Base-by-base conservation (phyloP, 2,888 invertebrate species). In the Griposia aprilina region DNA sequence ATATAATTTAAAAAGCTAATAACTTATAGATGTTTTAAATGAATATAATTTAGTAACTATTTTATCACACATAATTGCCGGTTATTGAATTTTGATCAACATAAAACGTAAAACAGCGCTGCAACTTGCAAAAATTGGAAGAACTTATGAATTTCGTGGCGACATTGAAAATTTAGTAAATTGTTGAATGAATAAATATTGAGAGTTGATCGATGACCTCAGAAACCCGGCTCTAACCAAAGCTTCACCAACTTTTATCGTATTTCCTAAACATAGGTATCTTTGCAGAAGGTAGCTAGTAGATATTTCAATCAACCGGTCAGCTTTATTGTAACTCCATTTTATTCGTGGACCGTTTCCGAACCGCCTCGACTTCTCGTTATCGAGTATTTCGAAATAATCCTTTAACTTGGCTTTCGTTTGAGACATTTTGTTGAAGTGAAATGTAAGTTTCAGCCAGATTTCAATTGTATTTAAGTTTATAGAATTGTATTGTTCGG, bases 371-470 rank as follows among this genome's bases (percentile, higher is more conserved):
- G 57, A 65, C 79, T 70, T 77, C 82, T 85, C 65, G 78, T 85
- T 87, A 85, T 80, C 79, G 80, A 76, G 63, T 79, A 81, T 83
- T 86, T 89, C 78, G 81, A 87, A 85, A 87, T 87, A 85, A 83
- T 85, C 83, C 80, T 81, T 81, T 75, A 78, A 85, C 76, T 85
- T 81, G 73, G 65, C 50, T 82, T 85, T 80, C 83, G 81, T 85
- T 87, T 85, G 76, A 88, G 78, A 83, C 75, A 81, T 83, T 71
- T 71, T 26, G 69, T 70, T 63, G 70, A 82, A 75, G 66, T 81
- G 57, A 85, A 85, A 78, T 82, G 68, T 75, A 87, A 87, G 84
- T 75, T 87, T 65, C 80, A 80, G 74, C 20, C 45, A 63, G 72
- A 65, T 80, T 86, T 76, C 66, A 72, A 45, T 63, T 80, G 30